phyloP scores from a whole-genome alignment of 2,113 vertebrate genomes.

The Chelonoidis abingdonii region DNA sequence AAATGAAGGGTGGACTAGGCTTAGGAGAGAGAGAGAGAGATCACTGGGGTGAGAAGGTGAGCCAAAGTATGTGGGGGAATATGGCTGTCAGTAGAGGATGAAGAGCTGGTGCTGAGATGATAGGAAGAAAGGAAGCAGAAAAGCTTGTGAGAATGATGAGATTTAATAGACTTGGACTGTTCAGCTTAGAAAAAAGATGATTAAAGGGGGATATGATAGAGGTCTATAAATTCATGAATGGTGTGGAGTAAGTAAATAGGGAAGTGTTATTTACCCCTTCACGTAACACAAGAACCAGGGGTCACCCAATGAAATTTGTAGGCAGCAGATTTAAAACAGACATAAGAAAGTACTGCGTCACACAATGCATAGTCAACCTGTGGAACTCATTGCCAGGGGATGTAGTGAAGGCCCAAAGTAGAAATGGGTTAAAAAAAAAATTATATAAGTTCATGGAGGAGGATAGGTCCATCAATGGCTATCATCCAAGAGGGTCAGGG shows the following conservation, averaged over 20 bases:
- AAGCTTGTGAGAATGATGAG: background rate
- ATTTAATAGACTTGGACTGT: too few relatives aligned
- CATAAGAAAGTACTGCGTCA: too few relatives aligned
- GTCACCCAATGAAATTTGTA: too few relatives aligned
- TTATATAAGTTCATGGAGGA: background rate
- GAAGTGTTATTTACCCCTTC: too few relatives aligned
- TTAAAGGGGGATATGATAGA: background rate
- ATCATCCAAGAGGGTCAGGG: background rate
- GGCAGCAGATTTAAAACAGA: too few relatives aligned
- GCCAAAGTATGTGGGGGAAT: background rate
- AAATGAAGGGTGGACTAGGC: background rate
- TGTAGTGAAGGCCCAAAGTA: background rate
- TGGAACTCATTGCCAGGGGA: background rate
- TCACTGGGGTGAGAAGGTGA: background rate
- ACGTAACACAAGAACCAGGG: too few relatives aligned
- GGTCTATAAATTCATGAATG: too few relatives aligned
- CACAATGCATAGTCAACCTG: too few relatives aligned
- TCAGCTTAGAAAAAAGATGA: background rate
- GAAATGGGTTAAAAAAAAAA: background rate
- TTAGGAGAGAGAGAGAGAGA: background rate
- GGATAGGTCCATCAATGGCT: background rate
- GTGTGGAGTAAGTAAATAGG: too few relatives aligned
- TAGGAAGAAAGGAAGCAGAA: background rate
- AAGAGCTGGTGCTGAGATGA: background rate
- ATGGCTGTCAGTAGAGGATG: background rate